These are phyloP conservation scores for Drosophila aldrichi DNA, from an alignment of 2,888 invertebrate genomes.

Conservation along the genomic window DNA sequence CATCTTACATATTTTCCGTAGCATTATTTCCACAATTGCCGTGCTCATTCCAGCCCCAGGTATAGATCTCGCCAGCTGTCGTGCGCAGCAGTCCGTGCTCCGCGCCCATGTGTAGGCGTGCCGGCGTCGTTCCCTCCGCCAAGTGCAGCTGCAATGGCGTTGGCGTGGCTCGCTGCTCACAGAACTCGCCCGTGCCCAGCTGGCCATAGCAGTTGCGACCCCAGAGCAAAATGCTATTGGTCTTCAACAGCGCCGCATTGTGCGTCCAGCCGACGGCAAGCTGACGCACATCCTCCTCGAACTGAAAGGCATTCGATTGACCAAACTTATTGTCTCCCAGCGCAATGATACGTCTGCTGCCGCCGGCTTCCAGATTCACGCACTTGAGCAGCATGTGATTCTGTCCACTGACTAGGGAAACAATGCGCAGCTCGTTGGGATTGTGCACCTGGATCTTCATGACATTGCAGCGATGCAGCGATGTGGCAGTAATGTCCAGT, in stretches of 20 bases:
- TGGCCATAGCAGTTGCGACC: slow-evolving; percentile 94
- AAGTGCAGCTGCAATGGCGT: slow-evolving; percentile 67
- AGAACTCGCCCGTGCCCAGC: slow-evolving; percentile 86
- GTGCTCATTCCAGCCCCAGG: slow-evolving; percentile 97
- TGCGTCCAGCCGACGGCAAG: slow-evolving; percentile 92
- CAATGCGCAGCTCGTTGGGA: slow-evolving; percentile 86
- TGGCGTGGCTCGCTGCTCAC: slow-evolving; percentile 81
- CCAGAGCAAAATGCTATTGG: slow-evolving; percentile 90
- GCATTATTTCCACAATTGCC: slow-evolving; percentile 91
- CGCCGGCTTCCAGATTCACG: slow-evolving; percentile 52
- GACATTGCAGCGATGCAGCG: slow-evolving; percentile 79
- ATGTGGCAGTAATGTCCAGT: slow-evolving; percentile 76
- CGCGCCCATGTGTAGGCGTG: slow-evolving; percentile 88
- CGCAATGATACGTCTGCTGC: slow-evolving; percentile 87
- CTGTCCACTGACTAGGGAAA: slow-evolving; percentile 91
- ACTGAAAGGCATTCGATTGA: slow-evolving; percentile 87
- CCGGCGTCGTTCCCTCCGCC: slow-evolving; percentile 62
- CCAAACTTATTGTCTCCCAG: slow-evolving; percentile 94
- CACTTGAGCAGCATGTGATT: slow-evolving; percentile 87
- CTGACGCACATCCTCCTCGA: slow-evolving; percentile 87
- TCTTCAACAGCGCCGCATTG: slow-evolving; percentile 88
- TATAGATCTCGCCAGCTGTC: slow-evolving; percentile 88
- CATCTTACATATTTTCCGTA: slow-evolving; percentile 83
- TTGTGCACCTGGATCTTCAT: slow-evolving; percentile 76
- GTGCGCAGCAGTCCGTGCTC: slow-evolving; percentile 92